Conservation (phyloP, 2,113 vertebrate species). For the Mellivora capensis region DNA sequence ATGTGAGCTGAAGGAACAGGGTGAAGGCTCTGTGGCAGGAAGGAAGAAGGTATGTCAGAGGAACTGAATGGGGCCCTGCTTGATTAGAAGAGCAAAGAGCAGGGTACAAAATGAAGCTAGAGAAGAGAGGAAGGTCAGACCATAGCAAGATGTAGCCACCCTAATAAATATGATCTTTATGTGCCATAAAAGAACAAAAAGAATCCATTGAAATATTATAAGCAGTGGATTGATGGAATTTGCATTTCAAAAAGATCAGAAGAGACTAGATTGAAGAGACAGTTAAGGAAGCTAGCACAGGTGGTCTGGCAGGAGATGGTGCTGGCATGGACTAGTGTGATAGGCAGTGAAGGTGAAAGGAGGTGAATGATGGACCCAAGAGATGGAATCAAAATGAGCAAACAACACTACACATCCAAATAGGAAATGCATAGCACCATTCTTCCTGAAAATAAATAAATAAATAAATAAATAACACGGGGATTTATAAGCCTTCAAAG, state of each 20-base stretch:
- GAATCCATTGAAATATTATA: neutral
- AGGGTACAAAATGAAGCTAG: neutral
- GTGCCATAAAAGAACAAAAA: neutral
- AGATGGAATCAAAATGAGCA: neutral
- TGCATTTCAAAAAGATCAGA: neutral
- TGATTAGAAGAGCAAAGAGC: neutral
- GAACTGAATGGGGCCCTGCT: neutral
- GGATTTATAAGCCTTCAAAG: neutral
- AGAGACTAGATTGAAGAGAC: neutral
- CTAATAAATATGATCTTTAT: neutral
- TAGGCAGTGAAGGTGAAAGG: neutral
- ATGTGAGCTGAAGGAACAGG: neutral
- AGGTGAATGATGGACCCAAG: neutral
- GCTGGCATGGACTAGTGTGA: too few species aligned
- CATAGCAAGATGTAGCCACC: neutral
- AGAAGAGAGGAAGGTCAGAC: neutral
- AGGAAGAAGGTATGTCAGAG: neutral
- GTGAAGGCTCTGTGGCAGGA: neutral
- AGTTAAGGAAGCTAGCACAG: neutral
- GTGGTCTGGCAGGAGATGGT: neutral
- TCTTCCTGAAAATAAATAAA: neutral
- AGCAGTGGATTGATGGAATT: neutral
- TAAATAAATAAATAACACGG: neutral
- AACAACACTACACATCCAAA: neutral
- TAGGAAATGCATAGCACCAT: neutral